Evolutionary conservation across 2,113 vertebrate species (phyloP).

Genomic region (Xiphophorus hellerii): DNA sequence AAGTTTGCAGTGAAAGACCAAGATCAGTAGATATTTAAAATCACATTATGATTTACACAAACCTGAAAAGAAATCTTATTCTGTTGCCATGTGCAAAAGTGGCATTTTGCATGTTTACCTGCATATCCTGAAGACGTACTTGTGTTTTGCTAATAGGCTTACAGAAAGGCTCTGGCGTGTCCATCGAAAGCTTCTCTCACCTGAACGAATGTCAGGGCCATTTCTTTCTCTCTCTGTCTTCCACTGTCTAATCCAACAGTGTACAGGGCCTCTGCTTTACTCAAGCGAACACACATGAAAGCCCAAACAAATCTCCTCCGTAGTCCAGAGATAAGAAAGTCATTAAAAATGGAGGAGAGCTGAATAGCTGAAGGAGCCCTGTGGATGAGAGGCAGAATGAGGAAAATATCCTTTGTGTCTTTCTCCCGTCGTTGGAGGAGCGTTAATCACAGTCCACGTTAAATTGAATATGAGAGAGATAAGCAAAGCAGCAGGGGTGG

Average conservation of each 20-base stretch:
- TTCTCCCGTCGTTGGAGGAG: constrained; percentile 65
- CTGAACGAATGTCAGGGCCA: constrained; percentile 59
- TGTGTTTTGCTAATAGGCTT: constrained; percentile 4
- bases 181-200: constrained; percentile 55
- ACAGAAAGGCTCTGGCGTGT: neutral
- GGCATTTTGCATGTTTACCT: constrained; percentile 16
- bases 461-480: constrained; percentile 81
- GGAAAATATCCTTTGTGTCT: constrained; percentile 71
- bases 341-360: constrained; percentile 78
- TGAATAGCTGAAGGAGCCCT: constrained; percentile 68
- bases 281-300: constrained; percentile 73
- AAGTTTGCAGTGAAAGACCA: constrained; percentile 44
- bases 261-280: constrained; percentile 60
- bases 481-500: constrained; percentile 62
- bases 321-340: constrained; percentile 78
- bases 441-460: constrained; percentile 79
- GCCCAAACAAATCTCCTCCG: constrained; percentile 77
- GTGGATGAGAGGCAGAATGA: constrained; percentile 58
- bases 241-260: constrained; percentile 60
- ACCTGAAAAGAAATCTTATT: constrained; percentile 35
- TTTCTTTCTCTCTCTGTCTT: constrained; percentile 32
- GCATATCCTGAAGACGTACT: constrained; percentile 15
- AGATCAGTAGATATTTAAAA: constrained; percentile 35
- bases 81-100: constrained; percentile 34
- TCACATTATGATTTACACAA: constrained; percentile 40